Evolutionary conservation across 2,888 invertebrate species (phyloP), one percentile per base, ranked within the genome.

Genomic region (Microplitis deprimator): DNA sequence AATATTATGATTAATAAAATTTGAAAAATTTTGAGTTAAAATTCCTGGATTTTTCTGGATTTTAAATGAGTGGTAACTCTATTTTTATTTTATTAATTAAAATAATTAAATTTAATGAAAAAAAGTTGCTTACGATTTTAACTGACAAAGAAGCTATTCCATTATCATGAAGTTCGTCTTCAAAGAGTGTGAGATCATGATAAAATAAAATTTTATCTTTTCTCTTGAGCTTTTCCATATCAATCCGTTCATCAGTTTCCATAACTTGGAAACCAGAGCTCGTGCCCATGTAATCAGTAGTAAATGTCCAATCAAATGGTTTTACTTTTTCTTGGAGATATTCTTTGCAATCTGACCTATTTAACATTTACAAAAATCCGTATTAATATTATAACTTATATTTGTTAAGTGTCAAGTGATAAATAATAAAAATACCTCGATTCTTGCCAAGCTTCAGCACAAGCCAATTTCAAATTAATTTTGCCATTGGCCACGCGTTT

Each of bases 141-240:
- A 97, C 96, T 80, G 95, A 95, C 84, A 95, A 93, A 73, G 95
- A 94, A 1, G 99, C 96, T 75, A 96, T 95, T 16, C 99, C 99
- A 92, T 99, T 97, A 91, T 99, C 99, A 88, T 98, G 98, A 68
- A 99, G 91, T 90, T 99, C 99, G 91, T 99, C 99, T 91, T 99
- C 99, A 91, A 96, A 99, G 60, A 99, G 91, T 76, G 96, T 95
- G 50, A 99, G 91, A 89, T 99, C 98, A 83, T 97, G 95, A 90
- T 97, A 99, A 89, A 98, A 99, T 4, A 97, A 90, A 76, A 99
- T 99, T 87, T 95, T 94, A 84, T 99, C 98, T 84, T 94, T 94
- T 82, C 93, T 93, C 91, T 96, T 98, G 65, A 99, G 91, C 87
- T 96, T 93, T 83, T 98, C 96, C 84, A 97, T 92, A 89, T 99